Evolutionary conservation across 2,113 vertebrate genomes (phyloP).

Genomic region (Ammodytes dubius): DNA sequence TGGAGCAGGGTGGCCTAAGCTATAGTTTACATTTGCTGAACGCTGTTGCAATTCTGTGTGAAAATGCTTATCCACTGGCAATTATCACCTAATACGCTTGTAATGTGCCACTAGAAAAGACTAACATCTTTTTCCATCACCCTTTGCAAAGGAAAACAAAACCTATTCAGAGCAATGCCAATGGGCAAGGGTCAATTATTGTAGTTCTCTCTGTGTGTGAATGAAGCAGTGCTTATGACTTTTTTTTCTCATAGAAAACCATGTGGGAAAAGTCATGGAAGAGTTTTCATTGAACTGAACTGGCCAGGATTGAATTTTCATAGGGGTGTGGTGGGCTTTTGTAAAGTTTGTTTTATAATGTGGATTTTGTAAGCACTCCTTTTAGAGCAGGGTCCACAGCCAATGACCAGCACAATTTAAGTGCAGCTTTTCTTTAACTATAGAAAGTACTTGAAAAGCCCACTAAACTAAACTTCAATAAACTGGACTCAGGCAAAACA

Average conservation of each 20-base stretch:
- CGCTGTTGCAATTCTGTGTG: constrained; percentile 48
- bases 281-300: constrained; percentile 8
- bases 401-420: constrained; percentile 16
- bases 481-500: background rate
- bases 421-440: constrained; percentile 3
- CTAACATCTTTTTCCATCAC: constrained; percentile 50
- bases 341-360: background rate
- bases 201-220: constrained; percentile 11
- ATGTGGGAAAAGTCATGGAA: background rate
- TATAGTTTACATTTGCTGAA: constrained; percentile 31
- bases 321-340: background rate
- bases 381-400: background rate
- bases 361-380: constrained; percentile 6
- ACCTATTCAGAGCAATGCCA: constrained; percentile 14
- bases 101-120: constrained; percentile 50
- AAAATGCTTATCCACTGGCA: constrained; percentile 40
- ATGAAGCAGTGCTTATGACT: constrained; percentile 6
- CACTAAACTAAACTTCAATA: background rate
- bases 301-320: constrained; percentile 15
- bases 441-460: background rate
- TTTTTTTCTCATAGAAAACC: constrained; percentile 17
- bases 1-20: constrained; percentile 3
- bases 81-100: constrained; percentile 59
- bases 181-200: constrained; percentile 36
- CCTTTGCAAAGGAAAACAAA: constrained; percentile 38